Conservation (phyloP, 2,888 invertebrate species). For the Escarpia spicata region DNA sequence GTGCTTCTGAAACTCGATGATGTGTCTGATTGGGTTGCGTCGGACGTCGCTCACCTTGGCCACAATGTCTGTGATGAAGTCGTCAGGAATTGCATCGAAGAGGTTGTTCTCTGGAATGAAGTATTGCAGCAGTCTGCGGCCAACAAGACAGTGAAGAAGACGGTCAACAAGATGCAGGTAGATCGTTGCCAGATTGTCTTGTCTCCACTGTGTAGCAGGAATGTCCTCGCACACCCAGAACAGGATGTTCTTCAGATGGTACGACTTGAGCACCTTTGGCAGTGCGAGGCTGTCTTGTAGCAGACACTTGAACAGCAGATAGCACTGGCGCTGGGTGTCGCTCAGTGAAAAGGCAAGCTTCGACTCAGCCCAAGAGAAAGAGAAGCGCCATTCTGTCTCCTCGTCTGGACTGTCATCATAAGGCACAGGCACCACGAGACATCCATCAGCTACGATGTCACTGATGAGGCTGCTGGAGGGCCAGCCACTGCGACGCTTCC, state of each 20-base stretch:
- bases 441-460: slow-evolving; percentile 7
- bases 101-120: slow-evolving; percentile 49
- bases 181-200: slow-evolving; percentile 42
- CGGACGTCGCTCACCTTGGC: slow-evolving; percentile 18
- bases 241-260: slow-evolving; percentile 46
- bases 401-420: slow-evolving; percentile 43
- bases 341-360: slow-evolving; percentile 43
- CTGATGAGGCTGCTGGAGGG: not conserved
- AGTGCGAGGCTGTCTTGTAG: slow-evolving; percentile 41
- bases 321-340: slow-evolving; percentile 47
- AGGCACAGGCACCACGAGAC: slow-evolving; percentile 41
- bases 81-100: slow-evolving; percentile 39
- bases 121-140: slow-evolving; percentile 46
- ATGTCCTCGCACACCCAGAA: slow-evolving; percentile 48
- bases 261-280: slow-evolving; percentile 34
- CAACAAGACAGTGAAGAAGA: slow-evolving; percentile 42
- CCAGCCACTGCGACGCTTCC: slow-evolving; percentile 43
- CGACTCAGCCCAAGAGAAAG: slow-evolving; percentile 48
- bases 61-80: slow-evolving; percentile 22
- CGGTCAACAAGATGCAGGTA: slow-evolving; percentile 45
- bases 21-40: slow-evolving; percentile 6
- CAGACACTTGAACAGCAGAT: slow-evolving; percentile 44
- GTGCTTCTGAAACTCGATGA: not conserved
- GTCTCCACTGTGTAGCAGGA: slow-evolving; percentile 45
- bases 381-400: slow-evolving; percentile 48